Evolutionary conservation across 2,797 vertebrate species (phyloP), one percentile per base, ranked within the genome.

Genomic region (Tympanoctomys barrerae): DNA sequence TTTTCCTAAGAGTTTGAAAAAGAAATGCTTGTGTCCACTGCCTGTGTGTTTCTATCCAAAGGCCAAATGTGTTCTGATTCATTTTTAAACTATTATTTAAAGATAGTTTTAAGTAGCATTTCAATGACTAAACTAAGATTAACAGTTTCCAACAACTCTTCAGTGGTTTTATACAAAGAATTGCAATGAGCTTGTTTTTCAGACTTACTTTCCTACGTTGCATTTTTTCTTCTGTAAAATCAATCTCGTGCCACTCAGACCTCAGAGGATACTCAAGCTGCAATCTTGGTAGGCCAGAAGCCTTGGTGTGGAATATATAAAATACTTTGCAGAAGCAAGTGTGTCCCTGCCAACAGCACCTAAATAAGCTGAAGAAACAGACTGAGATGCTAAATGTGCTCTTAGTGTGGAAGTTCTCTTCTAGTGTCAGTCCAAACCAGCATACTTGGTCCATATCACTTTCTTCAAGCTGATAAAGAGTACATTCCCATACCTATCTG

Each of bases 191-290:
- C 61, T 79, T 59, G 7, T 28, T 18, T 87, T 92, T 96, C 68
- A 82, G 92, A 94, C 92, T 73, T 61, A 39, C 77, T 68, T 89
- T 82, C 21, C 75, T 28, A 26, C 39, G 36, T 24, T 39, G 28
- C 80, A 54, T 93, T 90, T 81, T 73, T 73, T 49, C n/a, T 36
- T 36, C 14, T 73, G n/a, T 79, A 94, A 92, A 96, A 94, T 94
- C 80, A 77, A 78, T 95, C 80, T 79, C n/a, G 78, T 68, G 13
- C 42, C 85, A 90, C 3, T 88, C 66, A 19, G 89, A 87, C 33
- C 83, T 97, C 80, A 0, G 71, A 92, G 86, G 36, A 92, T 83
- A 81, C 46, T 91, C 31, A 22, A 18, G 36, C 33, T 75, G 82
- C 31, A 89, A 82, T 83, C 97, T 94, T 88, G 90, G 26, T 19